Base-by-base conservation (phyloP, 1,140 invertebrate species). In the Trichonephila clavata region DNA sequence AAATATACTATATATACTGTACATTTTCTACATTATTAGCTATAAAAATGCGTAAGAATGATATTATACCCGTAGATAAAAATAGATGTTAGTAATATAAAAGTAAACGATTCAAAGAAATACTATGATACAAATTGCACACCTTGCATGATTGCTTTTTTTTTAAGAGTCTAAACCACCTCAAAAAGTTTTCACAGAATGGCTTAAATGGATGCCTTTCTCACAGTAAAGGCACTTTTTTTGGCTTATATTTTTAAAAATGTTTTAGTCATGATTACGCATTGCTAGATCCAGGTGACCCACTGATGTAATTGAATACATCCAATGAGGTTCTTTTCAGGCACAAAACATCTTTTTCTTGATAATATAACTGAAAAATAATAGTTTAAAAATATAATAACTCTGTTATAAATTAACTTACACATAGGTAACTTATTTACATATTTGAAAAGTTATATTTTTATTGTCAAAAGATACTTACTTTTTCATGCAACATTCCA, bases 291-390 rank as follows among this genome's bases (percentile, higher is more conserved):
- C 94, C 94, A 50, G 94, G 93, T 18, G 94, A 95, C 32, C 93
- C 94, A 92, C 95, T 95, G 59, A 95, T 95, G 86, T 94, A 94
- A 71, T 94, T 95, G 84, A 95, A 94, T n/a, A 95, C 94, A 24
- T 95, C 94, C 59, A 94, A 81, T 0, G 95, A 95, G 24, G 93
- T 92, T 81, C 94, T 92, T 92, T 92, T 95, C n/a, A 86, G 92
- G 81, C 89, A 84, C 50, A 84, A 81, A 18, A 94, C 68, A 94
- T 94, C 93, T 94, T 91, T 91, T 83, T 94, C 88, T 65, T 87
- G 61, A 63, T 83, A 86, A 50, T 93, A 90, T 27, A 81, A 39
- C 86, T 87, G 86, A 21, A 93, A 92, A 61, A 20, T 43, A 81
- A 91, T 10, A 71, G 32, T 39, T 39, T n/a, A n/a, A n/a, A n/a